Conservation (phyloP, 2,888 invertebrate species). For the Julus scandinavius region DNA sequence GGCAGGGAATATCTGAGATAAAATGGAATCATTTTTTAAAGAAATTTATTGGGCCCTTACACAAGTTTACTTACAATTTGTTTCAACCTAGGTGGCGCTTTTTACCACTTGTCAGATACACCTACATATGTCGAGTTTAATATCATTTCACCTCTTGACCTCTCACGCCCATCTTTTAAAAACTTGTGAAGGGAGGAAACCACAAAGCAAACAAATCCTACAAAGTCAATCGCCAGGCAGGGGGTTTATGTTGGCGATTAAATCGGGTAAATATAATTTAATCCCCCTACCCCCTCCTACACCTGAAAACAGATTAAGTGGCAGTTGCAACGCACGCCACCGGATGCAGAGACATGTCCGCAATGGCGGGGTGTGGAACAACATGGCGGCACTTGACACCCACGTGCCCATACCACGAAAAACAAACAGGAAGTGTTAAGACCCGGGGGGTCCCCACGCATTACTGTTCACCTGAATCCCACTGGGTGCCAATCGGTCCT, state of each 20-base stretch:
- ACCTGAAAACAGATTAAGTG: neutral
- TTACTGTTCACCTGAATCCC: neutral
- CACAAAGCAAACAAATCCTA: neutral
- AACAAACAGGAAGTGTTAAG: neutral
- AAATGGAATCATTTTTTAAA: no score
- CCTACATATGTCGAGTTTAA: no score
- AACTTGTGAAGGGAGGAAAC: neutral
- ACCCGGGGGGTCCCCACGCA: neutral
- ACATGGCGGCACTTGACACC: slow-evolving; percentile 16
- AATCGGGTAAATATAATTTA: neutral
- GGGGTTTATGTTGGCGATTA: neutral
- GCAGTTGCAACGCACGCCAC: neutral
- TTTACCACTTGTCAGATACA: neutral
- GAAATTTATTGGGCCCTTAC: no score
- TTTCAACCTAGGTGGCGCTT: slow-evolving; percentile 1
- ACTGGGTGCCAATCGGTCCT: neutral
- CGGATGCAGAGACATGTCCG: slow-evolving; percentile 6
- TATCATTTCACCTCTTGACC: neutral
- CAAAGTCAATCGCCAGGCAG: neutral
- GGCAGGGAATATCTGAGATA: no score
- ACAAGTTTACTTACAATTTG: no score
- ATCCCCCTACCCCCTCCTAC: neutral
- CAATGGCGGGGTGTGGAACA: neutral
- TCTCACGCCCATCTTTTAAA: neutral
- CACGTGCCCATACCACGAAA: neutral